A percentile compares a stretch with the other conserved stretches of the same genome.
phyloP scores from a whole-genome alignment of 2,888 invertebrate species.

The Polydesmus complanatus region DNA sequence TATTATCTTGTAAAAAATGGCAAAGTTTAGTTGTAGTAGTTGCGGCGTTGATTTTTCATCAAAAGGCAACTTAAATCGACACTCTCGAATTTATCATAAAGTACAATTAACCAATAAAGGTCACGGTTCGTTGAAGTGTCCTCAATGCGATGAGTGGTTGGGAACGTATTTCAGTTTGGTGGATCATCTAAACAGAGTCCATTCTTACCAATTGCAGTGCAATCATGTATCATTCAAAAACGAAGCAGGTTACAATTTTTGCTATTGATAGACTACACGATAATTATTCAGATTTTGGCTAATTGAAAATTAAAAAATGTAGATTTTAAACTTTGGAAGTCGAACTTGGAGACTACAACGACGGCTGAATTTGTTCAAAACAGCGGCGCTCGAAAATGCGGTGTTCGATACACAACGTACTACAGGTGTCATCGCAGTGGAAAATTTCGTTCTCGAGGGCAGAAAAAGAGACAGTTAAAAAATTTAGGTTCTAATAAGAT shows the following conservation, averaged over 20 bases:
- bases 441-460: background rate
- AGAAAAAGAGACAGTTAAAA: background rate
- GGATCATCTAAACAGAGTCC: background rate
- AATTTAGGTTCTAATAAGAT: background rate
- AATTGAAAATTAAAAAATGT: background rate
- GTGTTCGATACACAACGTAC: background rate
- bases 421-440: background rate
- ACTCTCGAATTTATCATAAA: background rate
- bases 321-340: background rate
- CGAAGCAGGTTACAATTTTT: background rate
- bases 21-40: background rate
- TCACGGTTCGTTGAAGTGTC: background rate
- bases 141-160: background rate
- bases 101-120: background rate
- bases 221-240: background rate
- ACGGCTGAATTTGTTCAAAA: background rate
- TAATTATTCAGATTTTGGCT: background rate
- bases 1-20: no score
- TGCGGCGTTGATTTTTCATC: background rate
- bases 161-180: background rate
- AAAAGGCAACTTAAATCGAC: background rate
- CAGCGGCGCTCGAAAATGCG: background rate
- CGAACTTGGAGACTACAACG: background rate
- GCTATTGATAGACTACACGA: no score
- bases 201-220: background rate